phyloP scores from a whole-genome alignment of 2,113 vertebrate genomes.

The Thalassoma bifasciatum region DNA sequence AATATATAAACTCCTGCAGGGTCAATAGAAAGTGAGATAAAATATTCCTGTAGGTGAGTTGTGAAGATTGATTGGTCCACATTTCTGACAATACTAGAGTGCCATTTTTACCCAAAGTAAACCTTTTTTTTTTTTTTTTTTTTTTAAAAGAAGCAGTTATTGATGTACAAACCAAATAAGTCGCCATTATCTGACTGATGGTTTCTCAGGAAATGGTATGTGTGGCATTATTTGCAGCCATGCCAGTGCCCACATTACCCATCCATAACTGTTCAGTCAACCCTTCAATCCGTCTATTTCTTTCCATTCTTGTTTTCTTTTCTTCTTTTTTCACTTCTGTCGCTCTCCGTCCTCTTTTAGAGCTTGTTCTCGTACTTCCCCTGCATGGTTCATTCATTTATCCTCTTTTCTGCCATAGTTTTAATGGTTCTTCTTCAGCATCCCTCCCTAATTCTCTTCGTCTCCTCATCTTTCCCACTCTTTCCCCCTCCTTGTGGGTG shows the following conservation, averaged over 20 bases:
- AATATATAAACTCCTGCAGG: background rate
- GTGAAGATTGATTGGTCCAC: constrained; percentile 6
- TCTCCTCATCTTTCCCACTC: constrained; percentile 43
- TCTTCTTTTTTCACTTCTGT: background rate
- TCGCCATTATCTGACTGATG: constrained; percentile 63
- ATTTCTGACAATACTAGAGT: background rate
- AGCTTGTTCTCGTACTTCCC: background rate
- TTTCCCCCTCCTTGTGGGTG: constrained; percentile 50
- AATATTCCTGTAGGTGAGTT: constrained; percentile 3
- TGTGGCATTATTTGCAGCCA: constrained; percentile 51
- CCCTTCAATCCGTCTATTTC: constrained; percentile 18
- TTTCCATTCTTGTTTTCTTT: constrained; percentile 8
- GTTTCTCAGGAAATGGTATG: constrained; percentile 71
- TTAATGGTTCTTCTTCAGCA: constrained; percentile 55
- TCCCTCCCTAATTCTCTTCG: constrained; percentile 45
- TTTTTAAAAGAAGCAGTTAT: constrained; percentile 21
- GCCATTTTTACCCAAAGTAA: constrained; percentile 34
- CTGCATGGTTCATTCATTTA: constrained; percentile 17
- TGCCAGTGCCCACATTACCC: constrained; percentile 52
- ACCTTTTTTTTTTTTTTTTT: constrained; percentile 46
- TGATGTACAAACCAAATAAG: constrained; percentile 68
- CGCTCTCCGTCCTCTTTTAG: background rate
- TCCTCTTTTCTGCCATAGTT: constrained; percentile 44
- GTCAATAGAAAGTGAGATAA: background rate
- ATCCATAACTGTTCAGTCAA: constrained; percentile 14